Base-by-base conservation (phyloP, 2,888 invertebrate species). In the Proisotoma minuta region DNA sequence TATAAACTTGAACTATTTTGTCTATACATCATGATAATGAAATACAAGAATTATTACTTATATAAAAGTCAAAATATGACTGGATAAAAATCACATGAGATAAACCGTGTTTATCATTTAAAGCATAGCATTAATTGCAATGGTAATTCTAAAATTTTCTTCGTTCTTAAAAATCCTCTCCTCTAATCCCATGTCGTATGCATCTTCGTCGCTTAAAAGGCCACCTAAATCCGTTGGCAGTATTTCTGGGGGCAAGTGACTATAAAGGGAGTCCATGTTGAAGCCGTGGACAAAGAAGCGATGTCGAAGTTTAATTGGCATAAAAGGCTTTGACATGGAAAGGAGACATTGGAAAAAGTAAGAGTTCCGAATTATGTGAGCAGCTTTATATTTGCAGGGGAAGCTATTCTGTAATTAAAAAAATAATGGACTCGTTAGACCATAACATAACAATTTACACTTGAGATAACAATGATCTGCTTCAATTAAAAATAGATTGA, bases 261-360 rank as follows among this genome's bases (percentile, higher is more conserved):
- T 3, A 15, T 49, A 23, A 15, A 49, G 23, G 23, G 20, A 5
- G 4, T 49, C 49, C 23, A 49, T 20, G 4, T 5, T 4, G 5
- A 3, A 20, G 12, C 49, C 49, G 49, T 49, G 49, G 4, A 49
- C 49, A 47, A 47, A 47, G 18, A 47, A 47, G 10, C 70, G 61
- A 54, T 68, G 62, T 29, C 63, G 61, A 15, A 68, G 61, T 57
- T 70, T 70, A 24, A 62, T 61, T 29, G 65, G 59, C 23, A 70
- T 51, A 58, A 70, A 68, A 18, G 70, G 70, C 52, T 70, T 70
- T 57, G 65, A 65, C 60, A 70, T 63, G 48, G 66, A 56, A 49
- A 63, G 65, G 2, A 68, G 50, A 34, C 67, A 23, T 53, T 66
- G 62, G 60, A 68, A 70, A 22, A 70, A 34, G 56, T 68, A 70